Percentiles rank a stretch among this genome's conserved stretches.
Evolutionary conservation across 23 tunicate species (phyloP).

Genomic region (Clavelina lepadiformis): DNA sequence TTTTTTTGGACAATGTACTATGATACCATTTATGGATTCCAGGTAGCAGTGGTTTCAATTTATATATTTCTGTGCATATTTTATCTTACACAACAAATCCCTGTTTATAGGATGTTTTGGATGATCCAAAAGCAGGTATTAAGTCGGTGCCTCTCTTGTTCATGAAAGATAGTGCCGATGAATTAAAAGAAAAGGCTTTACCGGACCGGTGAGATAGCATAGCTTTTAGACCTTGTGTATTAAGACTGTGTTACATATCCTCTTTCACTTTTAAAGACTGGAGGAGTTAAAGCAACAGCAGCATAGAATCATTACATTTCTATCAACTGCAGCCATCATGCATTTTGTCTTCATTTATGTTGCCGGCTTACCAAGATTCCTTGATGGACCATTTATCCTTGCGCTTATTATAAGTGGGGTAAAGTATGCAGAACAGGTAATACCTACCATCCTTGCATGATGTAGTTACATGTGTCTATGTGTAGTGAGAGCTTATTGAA

Average conservation of each 20-base stretch:
- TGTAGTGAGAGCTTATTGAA: too few relatives aligned
- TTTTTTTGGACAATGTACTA: conserved; percentile 84
- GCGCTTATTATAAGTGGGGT: neutral
- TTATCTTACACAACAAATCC: neutral
- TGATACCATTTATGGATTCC: conserved; percentile 94
- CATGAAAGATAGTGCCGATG: conserved; percentile 2
- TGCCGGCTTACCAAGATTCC: conserved; percentile 11
- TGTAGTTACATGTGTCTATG: too few relatives aligned
- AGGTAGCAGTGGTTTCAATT: conserved; percentile 26
- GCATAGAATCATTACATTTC: conserved; percentile 1
- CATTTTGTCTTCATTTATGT: conserved; percentile 5
- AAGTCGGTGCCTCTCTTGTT: conserved; percentile 63
- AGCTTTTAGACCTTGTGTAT: too few relatives aligned
- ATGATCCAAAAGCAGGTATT: conserved; percentile 64
- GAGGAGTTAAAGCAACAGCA: neutral
- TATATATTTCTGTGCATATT: neutral
- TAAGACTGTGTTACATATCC: too few relatives aligned
- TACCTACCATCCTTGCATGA: too few relatives aligned
- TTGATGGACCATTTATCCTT: conserved; percentile 33
- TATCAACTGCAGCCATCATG: neutral
- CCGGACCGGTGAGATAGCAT: conserved; percentile 40
- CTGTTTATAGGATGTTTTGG: conserved; percentile 53
- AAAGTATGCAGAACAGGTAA: conserved; percentile 2
- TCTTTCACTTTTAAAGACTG: neutral
- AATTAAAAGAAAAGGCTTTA: conserved; percentile 27